A percentile compares a stretch with the other conserved stretches of the same genome.
These are phyloP conservation scores for Lasaia peninsularis DNA, from an alignment of 1,140 invertebrate genomes.

Conservation along the genomic window DNA sequence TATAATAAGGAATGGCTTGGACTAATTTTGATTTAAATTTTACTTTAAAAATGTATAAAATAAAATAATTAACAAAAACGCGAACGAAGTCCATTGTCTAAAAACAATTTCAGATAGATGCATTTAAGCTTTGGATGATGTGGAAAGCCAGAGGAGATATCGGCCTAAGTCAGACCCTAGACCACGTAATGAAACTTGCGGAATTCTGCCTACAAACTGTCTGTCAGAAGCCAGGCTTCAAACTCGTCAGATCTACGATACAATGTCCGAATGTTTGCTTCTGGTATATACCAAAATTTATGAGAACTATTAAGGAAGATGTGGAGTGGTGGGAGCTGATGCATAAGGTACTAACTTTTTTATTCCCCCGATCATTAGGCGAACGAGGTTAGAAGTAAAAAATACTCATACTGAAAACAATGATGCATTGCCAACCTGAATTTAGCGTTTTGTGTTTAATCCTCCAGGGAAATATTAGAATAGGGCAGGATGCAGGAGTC, in stretches of 20 bases:
- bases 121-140: slow-evolving; percentile 96
- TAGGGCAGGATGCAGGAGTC: too few relatives aligned
- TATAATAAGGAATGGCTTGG: too few relatives aligned
- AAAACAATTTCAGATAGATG: slow-evolving; percentile 82
- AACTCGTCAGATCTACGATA: slow-evolving; percentile 78
- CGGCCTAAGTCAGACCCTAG: slow-evolving; percentile 79
- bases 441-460: too few relatives aligned
- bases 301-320: slow-evolving; percentile 81
- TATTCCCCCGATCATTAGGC: not conserved
- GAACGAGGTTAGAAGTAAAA: too few relatives aligned
- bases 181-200: slow-evolving; percentile 81
- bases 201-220: slow-evolving; percentile 78
- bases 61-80: too few relatives aligned
- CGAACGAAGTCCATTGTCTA: too few relatives aligned
- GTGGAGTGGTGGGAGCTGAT: slow-evolving; percentile 83
- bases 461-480: too few relatives aligned
- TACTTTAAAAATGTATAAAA: too few relatives aligned
- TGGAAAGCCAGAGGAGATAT: slow-evolving; percentile 87
- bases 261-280: slow-evolving; percentile 94
- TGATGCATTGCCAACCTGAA: too few relatives aligned
- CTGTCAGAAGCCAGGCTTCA: slow-evolving; percentile 77
- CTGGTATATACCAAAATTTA: slow-evolving; percentile 91
- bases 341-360: slow-evolving; percentile 72
- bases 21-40: too few relatives aligned
- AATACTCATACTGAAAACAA: too few relatives aligned